A percentile compares a stretch with the other conserved stretches of the same genome.
These are phyloP conservation scores for Psophia crepitans DNA, from an alignment of 2,113 vertebrate species.

Conservation along the genomic window DNA sequence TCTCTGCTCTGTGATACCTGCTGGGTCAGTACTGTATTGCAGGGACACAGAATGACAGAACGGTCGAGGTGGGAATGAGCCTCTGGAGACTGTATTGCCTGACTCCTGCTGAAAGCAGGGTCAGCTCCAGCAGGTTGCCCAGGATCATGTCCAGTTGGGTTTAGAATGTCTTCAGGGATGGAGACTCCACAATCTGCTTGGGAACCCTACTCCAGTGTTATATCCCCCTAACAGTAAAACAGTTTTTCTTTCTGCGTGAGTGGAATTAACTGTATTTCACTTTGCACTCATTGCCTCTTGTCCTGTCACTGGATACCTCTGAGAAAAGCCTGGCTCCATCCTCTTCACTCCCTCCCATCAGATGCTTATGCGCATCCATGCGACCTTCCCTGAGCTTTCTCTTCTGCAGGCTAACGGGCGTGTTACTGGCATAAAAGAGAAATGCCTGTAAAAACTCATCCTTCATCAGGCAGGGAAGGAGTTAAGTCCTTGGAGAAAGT, in stretches of 20 bases:
- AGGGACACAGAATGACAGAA: neutral
- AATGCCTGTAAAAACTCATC: neutral
- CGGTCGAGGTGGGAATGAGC: neutral
- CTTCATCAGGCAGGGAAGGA: neutral
- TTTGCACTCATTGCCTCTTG: fast-evolving
- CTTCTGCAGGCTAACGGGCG: neutral
- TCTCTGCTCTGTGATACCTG: neutral
- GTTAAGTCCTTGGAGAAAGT: neutral
- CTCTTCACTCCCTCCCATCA: neutral
- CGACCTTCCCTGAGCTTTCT: neutral
- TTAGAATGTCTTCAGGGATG: neutral
- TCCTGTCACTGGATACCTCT: neutral
- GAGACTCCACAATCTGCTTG: neutral
- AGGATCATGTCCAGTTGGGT: neutral
- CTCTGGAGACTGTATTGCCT: fast-evolving
- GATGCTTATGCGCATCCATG: neutral
- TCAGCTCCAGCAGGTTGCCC: neutral
- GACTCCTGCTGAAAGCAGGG: neutral
- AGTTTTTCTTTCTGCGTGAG: fast-evolving
- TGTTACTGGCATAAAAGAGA: neutral
- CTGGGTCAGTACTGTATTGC: neutral
- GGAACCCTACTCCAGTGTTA: neutral
- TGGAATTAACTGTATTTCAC: neutral
- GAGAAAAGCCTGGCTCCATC: neutral
- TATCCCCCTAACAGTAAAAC: neutral